These are phyloP conservation scores for Cyphomyrmex costatus DNA, from an alignment of 1,140 invertebrate genomes.

Conservation along the genomic window DNA sequence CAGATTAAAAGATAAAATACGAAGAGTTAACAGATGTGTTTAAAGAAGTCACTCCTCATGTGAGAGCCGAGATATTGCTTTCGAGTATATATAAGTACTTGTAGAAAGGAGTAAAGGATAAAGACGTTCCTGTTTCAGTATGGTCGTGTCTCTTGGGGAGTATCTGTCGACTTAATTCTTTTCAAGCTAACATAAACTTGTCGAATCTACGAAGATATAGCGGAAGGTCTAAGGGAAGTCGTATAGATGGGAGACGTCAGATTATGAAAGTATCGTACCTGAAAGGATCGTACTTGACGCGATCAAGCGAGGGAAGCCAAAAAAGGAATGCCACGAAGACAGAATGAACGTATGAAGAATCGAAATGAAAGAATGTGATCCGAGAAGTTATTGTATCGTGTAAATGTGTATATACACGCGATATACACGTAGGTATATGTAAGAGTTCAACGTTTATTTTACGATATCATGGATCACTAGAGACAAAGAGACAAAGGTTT, in stretches of 20 bases:
- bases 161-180: conserved; percentile 55
- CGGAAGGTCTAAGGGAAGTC: conserved; percentile 26
- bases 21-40: conserved; percentile 53
- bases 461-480: conserved; percentile 42
- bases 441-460: conserved; percentile 54
- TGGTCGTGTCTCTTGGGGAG: conserved; percentile 8
- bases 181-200: conserved; percentile 31
- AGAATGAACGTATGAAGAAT: conserved; percentile 29
- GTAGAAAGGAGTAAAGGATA: conserved; percentile 16
- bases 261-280: conserved; percentile 7
- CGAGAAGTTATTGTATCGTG: conserved; percentile 49
- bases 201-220: conserved; percentile 23
- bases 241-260: conserved; percentile 6
- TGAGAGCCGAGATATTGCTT: conserved; percentile 50
- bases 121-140: conserved; percentile 45
- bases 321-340: neutral
- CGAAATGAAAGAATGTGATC: conserved; percentile 30
- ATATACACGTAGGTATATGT: neutral
- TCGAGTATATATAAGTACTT: neutral
- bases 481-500: conserved; percentile 39
- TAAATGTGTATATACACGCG: neutral
- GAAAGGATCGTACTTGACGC: conserved; percentile 33
- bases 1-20: conserved; percentile 27
- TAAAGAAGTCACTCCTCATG: conserved; percentile 48
- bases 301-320: conserved; percentile 22